A percentile compares a stretch with the other conserved stretches of the same genome.
These are phyloP conservation scores for Drosophila equinoxialis DNA, from an alignment of 1,140 invertebrate species.

Conservation along the genomic window DNA sequence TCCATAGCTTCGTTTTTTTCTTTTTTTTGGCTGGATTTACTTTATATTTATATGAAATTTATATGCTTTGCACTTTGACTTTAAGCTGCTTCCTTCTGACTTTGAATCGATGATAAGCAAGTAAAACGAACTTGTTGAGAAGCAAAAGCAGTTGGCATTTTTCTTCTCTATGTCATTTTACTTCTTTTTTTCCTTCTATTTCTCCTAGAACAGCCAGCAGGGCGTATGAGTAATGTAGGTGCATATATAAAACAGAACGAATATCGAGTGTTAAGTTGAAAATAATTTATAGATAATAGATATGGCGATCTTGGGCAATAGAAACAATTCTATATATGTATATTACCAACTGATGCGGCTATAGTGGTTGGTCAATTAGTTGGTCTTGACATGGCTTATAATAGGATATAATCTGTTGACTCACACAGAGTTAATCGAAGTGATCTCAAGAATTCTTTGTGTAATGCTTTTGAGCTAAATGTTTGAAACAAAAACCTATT, in stretches of 20 bases:
- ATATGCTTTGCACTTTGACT: constrained; percentile 33
- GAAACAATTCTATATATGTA: too few relatives aligned
- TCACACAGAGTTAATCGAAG: too few relatives aligned
- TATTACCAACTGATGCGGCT: too few relatives aligned
- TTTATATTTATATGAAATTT: constrained; percentile 39
- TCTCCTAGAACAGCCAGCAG: not conserved
- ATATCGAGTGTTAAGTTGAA: not conserved
- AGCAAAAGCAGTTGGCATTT: constrained; percentile 11
- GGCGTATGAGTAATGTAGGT: constrained; percentile 61
- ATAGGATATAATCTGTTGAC: too few relatives aligned
- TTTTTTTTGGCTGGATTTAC: constrained; percentile 16
- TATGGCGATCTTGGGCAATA: not conserved
- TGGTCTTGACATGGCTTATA: too few relatives aligned
- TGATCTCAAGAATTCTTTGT: too few relatives aligned
- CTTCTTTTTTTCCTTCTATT: too few relatives aligned
- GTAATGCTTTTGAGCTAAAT: too few relatives aligned
- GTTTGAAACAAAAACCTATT: too few relatives aligned
- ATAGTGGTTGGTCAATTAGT: too few relatives aligned
- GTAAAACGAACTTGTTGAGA: constrained; percentile 51
- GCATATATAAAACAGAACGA: constrained; percentile 38
- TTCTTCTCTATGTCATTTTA: not conserved
- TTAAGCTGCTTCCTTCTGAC: constrained; percentile 10
- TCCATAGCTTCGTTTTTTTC: not conserved
- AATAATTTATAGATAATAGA: constrained; percentile 6
- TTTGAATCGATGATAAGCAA: constrained; percentile 42